phyloP scores from a whole-genome alignment of 2,113 vertebrate genomes.

The Naja naja region DNA sequence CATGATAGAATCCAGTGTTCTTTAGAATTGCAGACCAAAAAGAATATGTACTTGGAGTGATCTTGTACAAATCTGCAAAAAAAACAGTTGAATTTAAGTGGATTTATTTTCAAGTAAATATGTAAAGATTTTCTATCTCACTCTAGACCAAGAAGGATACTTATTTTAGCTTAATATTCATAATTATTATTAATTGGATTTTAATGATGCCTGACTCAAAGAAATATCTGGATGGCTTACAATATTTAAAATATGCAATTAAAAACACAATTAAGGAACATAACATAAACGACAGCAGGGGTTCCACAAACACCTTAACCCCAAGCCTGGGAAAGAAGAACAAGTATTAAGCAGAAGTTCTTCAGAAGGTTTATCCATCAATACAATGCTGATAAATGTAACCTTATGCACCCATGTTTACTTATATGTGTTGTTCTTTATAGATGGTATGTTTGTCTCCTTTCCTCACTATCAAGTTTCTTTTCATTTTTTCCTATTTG shows the following conservation, averaged over 20 bases:
- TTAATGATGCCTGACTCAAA: neutral
- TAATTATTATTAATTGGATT: neutral
- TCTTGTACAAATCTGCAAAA: neutral
- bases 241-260: neutral
- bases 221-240: neutral
- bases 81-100: neutral
- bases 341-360: neutral
- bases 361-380: neutral
- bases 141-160: neutral
- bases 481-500: neutral
- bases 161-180: neutral
- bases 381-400: neutral
- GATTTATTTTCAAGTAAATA: neutral
- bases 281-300: neutral
- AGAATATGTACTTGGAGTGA: neutral
- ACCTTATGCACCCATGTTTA: neutral
- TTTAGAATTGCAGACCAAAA: neutral
- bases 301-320: neutral
- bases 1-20: neutral
- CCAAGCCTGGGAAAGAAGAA: neutral
- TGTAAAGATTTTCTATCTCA: neutral
- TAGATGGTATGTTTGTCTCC: conserved; percentile 12
- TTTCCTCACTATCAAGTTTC: conserved; percentile 7
- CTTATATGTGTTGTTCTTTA: neutral
- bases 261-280: neutral